Evolutionary conservation across 2,113 vertebrate genomes (phyloP).

Genomic region (Bufo bufo): DNA sequence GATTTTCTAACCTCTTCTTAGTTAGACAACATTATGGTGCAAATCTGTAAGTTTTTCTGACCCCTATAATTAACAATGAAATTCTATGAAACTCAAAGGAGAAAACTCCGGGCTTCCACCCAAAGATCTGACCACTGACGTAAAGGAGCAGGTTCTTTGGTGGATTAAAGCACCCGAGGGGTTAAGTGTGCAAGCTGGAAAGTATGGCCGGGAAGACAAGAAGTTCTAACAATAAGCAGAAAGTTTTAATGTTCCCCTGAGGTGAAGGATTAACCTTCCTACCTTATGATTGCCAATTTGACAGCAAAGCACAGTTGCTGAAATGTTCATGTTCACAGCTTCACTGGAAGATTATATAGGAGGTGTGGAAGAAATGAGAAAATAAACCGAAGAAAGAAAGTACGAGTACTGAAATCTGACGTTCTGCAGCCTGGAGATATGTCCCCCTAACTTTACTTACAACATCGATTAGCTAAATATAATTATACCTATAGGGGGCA

Average conservation of each 20-base stretch:
- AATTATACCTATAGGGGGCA: neutral
- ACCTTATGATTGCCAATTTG: conserved; percentile 37
- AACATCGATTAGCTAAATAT: neutral
- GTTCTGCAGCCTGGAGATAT: neutral
- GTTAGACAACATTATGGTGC: conserved; percentile 5
- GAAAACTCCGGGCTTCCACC: conserved; percentile 32
- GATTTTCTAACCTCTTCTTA: neutral
- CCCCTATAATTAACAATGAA: conserved; percentile 22
- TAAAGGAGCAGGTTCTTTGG: conserved; percentile 46
- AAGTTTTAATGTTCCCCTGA: conserved; percentile 46
- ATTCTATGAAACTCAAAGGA: neutral
- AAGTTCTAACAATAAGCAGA: conserved; percentile 42
- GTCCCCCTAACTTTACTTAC: neutral
- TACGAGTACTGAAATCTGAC: neutral
- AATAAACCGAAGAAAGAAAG: neutral
- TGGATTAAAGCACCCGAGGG: conserved; percentile 36
- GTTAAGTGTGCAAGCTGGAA: conserved; percentile 26
- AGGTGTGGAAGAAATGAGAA: conserved; percentile 24
- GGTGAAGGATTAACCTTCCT: conserved; percentile 53
- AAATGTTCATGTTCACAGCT: conserved; percentile 30
- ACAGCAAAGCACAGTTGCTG: conserved; percentile 14
- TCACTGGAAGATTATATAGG: conserved; percentile 23
- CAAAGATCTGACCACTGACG: conserved; percentile 45
- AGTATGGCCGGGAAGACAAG: conserved; percentile 26
- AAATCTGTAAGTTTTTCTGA: conserved; percentile 22